Evolutionary conservation across 2,888 invertebrate species (phyloP), one percentile per base, ranked within the genome.

Genomic region (Xestia c-nigrum): DNA sequence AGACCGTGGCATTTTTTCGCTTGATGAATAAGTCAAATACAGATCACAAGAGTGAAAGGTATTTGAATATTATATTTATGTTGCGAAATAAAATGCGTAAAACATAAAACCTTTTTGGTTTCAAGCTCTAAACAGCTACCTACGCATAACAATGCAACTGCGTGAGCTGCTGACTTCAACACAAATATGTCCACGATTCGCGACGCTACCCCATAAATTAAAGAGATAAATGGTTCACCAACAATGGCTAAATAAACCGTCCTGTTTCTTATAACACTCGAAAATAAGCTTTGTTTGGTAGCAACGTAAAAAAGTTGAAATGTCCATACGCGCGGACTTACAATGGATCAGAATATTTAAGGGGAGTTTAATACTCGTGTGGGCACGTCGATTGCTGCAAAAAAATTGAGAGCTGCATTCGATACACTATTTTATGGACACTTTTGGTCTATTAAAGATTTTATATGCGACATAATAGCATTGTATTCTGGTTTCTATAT

Each of bases 201-300:
- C 93, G 91, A 93, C 94, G 94, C 92, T 94, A 91, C 91, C 91
- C 94, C 94, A 96, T 96, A 96, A 96, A 96, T 96, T 95, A 94
- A 92, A 92, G 93, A 96, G 96, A 96, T 96, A 96, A 96, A 96
- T 96, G 95, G 95, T 92, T 87, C 90, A 87, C 92, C 93, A 95
- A 96, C 96, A 96, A 96, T 95, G 95, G 95, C 86, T 94, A 94
- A 95, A 96, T 95, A 96, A 95, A 94, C 95, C 94, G 92, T 91
- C 89, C 89, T 88, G 91, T 94, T 95, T 93, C 95, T 95, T 94
- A 93, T 94, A 94, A 93, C 92, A 93, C 94, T 94, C 92, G 91
- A 94, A 94, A 95, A 94, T 94, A 94, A 92, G 91, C 94, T 92
- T 94, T 95, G 94, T 95, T 93, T 92, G 92, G 91, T 82, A 86